A percentile compares a stretch with the other conserved stretches of the same genome.
These are phyloP conservation scores for Cydia fagiglandana DNA, from an alignment of 1,140 invertebrate genomes.

Conservation along the genomic window DNA sequence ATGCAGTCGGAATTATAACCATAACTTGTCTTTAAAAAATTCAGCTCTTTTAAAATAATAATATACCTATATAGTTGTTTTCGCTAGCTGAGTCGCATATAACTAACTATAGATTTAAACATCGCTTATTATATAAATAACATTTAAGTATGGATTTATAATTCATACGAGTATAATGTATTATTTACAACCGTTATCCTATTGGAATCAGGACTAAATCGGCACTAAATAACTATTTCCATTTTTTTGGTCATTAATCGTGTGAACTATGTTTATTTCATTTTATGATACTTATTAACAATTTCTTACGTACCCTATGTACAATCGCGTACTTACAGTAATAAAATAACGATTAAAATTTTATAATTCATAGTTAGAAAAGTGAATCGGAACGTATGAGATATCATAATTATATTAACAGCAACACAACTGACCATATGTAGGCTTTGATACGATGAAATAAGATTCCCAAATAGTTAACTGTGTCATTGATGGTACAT, in stretches of 20 bases:
- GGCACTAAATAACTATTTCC: not conserved
- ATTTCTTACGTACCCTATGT: not conserved
- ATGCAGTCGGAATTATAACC: no score
- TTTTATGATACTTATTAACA: not conserved
- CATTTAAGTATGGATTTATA: not conserved
- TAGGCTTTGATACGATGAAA: no score
- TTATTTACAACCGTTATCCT: not conserved
- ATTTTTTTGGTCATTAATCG: not conserved
- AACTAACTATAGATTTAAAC: constrained; percentile 1
- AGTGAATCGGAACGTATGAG: not conserved
- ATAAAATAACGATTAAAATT: not conserved
- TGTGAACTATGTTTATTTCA: not conserved
- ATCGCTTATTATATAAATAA: constrained; percentile 3
- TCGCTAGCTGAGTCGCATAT: not conserved
- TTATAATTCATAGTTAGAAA: not conserved
- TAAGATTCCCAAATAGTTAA: no score
- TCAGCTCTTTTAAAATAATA: no score
- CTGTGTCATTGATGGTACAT: no score
- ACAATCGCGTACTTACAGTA: not conserved
- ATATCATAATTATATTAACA: no score
- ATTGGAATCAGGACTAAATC: not conserved
- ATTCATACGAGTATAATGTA: not conserved
- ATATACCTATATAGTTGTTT: no score
- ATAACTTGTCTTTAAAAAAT: no score
- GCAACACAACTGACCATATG: no score